Evolutionary conservation across 2,888 invertebrate species (phyloP), one percentile per base, ranked within the genome.

Genomic region (Drosophila histrio): DNA sequence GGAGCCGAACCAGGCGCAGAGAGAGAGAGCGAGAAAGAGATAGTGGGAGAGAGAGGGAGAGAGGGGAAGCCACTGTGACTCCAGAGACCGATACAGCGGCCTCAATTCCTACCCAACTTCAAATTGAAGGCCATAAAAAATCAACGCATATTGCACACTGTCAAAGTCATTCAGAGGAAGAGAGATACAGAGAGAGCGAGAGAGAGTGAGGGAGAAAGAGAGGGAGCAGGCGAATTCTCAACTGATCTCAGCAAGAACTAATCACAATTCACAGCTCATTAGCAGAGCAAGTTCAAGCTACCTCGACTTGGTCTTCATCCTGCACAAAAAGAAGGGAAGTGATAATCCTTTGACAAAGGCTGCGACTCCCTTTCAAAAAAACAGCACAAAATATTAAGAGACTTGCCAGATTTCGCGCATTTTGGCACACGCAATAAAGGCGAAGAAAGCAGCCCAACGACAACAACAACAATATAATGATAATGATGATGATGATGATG

Each of bases 121-220:
- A 83, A 84, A 86, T 89, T 89, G 89, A 90, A 89, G 89, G 89
- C 89, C 89, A 89, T 89, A 89, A 85, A 88, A 89, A 88, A 89
- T 90, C 89, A 90, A 89, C 87, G 89, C 89, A 87, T 90, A 89
- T 89, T 89, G 89, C 90, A 89, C 86, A 87, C 81, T 90, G 89
- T 89, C 89, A 90, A 89, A 82, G 79, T 56, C 86, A 77, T 78
- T 59, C 56, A 22, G 44, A 30, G 41, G 21, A 21, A 34, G 24
- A 38, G 9, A 32, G 34, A 61, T 38, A 46, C 4, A 17, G 11
- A 9, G 2, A 34, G 7, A 54, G 34, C 34, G 28, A 19, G 15
- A 17, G n/a, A 21, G 46, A 22, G 32, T n/a, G 30, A 13, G 36
- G n/a, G 11, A 7, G 11, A 24, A 21, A 36, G 15, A 46, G n/a